phyloP scores from a whole-genome alignment of 1,140 invertebrate genomes.

The Neocloeon triangulifer region DNA sequence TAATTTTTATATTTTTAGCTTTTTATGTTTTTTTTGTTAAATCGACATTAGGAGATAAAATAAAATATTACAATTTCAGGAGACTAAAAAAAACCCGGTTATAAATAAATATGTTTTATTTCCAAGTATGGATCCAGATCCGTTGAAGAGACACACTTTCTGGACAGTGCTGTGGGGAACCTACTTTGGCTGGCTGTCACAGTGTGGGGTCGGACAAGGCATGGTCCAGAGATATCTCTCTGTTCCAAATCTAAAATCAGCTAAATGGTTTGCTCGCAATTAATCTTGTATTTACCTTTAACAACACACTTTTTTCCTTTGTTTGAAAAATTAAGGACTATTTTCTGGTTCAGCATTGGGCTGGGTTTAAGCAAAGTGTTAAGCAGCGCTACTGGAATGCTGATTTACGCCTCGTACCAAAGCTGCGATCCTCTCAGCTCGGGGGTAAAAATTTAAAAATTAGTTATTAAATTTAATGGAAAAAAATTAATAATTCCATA shows the following conservation, averaged over 20 bases:
- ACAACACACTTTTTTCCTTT: too few species aligned
- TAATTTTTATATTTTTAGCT: too few species aligned
- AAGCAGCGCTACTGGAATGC: constrained; percentile 34
- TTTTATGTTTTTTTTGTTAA: too few species aligned
- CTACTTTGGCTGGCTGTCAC: constrained; percentile 52
- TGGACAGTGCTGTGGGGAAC: constrained; percentile 62
- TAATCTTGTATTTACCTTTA: too few species aligned
- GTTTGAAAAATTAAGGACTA: too few species aligned
- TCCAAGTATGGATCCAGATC: constrained; percentile 43
- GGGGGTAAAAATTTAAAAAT: constrained; percentile 5
- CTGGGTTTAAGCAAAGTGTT: too few species aligned
- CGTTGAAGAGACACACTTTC: constrained; percentile 51
- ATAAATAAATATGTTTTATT: too few species aligned
- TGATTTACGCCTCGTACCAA: constrained; percentile 22
- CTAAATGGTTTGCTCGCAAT: constrained; percentile 34
- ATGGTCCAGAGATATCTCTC: constrained; percentile 70
- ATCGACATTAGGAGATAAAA: too few species aligned
- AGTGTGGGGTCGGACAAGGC: constrained; percentile 71
- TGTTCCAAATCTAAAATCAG: constrained; percentile 35
- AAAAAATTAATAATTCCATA: constrained; percentile 24
- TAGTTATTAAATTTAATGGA: constrained; percentile 25
- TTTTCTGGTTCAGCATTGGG: too few species aligned
- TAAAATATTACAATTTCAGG: too few species aligned
- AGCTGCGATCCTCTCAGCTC: constrained; percentile 5
- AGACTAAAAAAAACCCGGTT: too few species aligned